Evolutionary conservation across 2,888 invertebrate genomes (phyloP).

Genomic region (Trichogramma evanescens): DNA sequence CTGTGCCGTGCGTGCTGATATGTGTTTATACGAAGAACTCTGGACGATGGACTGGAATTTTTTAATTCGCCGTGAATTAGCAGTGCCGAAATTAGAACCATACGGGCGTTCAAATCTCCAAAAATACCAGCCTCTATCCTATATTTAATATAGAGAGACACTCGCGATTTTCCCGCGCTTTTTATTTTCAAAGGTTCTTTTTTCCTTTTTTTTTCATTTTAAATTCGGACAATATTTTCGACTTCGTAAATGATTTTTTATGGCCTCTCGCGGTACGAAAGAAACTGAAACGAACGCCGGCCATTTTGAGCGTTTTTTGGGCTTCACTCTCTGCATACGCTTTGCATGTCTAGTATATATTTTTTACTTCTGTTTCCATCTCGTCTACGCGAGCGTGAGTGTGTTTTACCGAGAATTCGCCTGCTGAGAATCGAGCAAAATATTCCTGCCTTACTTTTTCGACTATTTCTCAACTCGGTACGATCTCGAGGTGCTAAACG

Average conservation of each 20-base stretch:
- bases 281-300: neutral
- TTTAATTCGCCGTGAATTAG: too few species aligned
- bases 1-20: too few species aligned
- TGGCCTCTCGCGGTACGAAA: neutral
- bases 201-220: neutral
- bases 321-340: constrained; percentile 11
- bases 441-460: too few species aligned
- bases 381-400: neutral
- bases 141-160: neutral
- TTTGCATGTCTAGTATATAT: neutral
- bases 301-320: constrained; percentile 17
- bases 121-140: too few species aligned
- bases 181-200: neutral
- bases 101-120: too few species aligned
- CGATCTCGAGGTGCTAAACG: too few species aligned
- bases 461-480: too few species aligned
- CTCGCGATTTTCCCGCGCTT: neutral
- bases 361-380: neutral
- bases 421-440: too few species aligned
- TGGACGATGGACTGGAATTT: too few species aligned
- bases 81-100: too few species aligned
- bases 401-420: too few species aligned
- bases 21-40: too few species aligned
- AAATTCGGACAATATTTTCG: neutral
- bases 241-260: neutral